A percentile compares a stretch with the other conserved stretches of the same genome.
phyloP scores from a whole-genome alignment of 2,888 invertebrate genomes.

The Netelia inedita region DNA sequence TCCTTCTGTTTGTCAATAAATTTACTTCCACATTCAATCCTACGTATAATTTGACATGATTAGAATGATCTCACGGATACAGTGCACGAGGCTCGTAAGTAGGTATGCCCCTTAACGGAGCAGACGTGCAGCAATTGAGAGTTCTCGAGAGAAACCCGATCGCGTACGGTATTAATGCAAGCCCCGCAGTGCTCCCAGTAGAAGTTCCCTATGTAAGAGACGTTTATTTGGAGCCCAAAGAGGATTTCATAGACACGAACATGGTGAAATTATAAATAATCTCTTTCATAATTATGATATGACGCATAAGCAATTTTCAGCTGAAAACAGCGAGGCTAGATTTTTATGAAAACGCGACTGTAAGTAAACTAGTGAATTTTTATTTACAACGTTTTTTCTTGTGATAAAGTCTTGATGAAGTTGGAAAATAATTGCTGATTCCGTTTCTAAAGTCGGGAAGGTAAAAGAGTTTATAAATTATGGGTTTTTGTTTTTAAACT shows the following conservation, averaged over 20 bases:
- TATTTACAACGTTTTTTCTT: not conserved
- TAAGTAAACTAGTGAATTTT: no score
- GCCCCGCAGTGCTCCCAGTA: conserved; percentile 18
- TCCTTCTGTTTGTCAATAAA: no score
- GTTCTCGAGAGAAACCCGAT: conserved; percentile 64
- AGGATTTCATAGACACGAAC: not conserved
- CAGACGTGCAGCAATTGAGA: conserved; percentile 59
- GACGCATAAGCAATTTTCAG: not conserved
- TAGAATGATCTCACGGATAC: conserved; percentile 23
- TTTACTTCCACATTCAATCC: no score
- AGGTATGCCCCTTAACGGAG: conserved; percentile 47
- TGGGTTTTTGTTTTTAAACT: no score
- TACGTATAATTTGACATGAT: not conserved
- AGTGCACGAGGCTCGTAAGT: conserved; percentile 30
- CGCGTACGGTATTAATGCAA: conserved; percentile 53
- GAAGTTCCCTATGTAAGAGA: not conserved
- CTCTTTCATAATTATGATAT: conserved; percentile 11
- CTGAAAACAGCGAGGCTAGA: not conserved
- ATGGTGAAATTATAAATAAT: conserved; percentile 29
- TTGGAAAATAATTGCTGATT: no score
- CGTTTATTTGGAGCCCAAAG: conserved; percentile 27
- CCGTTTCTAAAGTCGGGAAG: no score
- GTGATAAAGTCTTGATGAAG: no score
- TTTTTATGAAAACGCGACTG: not conserved
- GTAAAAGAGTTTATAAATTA: no score